Base-by-base conservation (phyloP, 2,888 invertebrate species). In the Acronicta psi region DNA sequence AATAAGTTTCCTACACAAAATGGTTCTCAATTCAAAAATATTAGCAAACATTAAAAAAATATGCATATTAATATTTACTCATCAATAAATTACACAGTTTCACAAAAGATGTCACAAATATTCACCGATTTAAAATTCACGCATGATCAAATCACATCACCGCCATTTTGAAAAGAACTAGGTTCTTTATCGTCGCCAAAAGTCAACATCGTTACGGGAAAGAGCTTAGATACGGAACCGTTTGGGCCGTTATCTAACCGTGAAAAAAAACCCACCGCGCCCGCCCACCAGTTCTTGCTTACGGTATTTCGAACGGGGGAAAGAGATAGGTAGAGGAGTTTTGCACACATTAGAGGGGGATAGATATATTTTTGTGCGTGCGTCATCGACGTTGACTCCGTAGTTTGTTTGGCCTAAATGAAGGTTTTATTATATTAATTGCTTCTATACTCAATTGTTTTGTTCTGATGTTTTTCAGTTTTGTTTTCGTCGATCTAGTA, bases 241-340 rank as follows among this genome's bases (percentile, higher is more conserved):
- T 86, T 87, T 80, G 77, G 82, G 82, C 92, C 92, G 93, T 91
- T 92, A 93, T 89, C 88, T 93, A 91, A 87, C 92, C 86, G 90
- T 88, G 89, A 92, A 93, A 93, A 93, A 93, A 91, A 86, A 83
- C 72, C 79, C 56, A 69, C 49, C 77, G 74, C 82, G 76, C 86
- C 86, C 92, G 89, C 92, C 92, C 90, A 90, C 91, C 75, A 73
- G 81, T 82, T 82, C 82, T 85, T 79, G 84, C 88, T 90, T 90
- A 92, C 93, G 92, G 93, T 93, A 92, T 93, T 93, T 92, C 89
- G 91, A 92, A 83, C 85, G 92, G 75, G 89, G 70, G 87, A 92
- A 69, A 76, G 82, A 72, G 89, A 89, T 61, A 73, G 81, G 67
- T 51, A 73, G 60, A 68, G 59, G 60, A 59, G 68, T 76, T 74